phyloP scores from a whole-genome alignment of 2,113 vertebrate species.

The Dasyurus viverrinus region DNA sequence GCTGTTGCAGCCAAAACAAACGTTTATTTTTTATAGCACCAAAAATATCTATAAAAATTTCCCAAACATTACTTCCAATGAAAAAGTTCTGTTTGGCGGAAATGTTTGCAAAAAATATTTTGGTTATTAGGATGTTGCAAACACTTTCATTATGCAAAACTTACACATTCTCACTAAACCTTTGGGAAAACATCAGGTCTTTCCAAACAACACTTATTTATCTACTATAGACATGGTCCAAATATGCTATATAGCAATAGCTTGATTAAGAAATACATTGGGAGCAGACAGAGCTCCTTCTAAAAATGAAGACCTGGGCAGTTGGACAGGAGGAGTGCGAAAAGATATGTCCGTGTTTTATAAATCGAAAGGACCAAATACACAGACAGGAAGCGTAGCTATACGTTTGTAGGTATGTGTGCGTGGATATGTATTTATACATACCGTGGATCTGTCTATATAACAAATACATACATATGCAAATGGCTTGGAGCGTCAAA shows the following conservation, averaged over 20 bases:
- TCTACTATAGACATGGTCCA: not conserved
- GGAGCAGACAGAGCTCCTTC: not conserved
- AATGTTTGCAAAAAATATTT: constrained; percentile 6
- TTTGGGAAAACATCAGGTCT: not conserved
- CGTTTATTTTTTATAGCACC: not conserved
- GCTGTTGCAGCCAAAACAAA: not conserved
- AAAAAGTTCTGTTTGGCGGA: constrained; percentile 1
- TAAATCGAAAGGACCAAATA: not conserved
- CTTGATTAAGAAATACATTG: not conserved
- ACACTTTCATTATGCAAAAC: not conserved
- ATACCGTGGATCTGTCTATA: not conserved
- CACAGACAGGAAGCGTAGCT: not conserved
- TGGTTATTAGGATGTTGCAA: not conserved
- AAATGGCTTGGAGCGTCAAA: not conserved
- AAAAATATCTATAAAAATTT: constrained; percentile 7
- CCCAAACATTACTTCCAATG: not conserved
- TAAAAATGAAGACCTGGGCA: not conserved
- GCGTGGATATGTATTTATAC: not conserved
- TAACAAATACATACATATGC: not conserved
- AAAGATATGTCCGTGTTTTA: not conserved
- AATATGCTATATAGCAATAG: not conserved
- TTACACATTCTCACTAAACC: constrained; percentile 1
- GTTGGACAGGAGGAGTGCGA: not conserved
- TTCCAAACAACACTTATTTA: not conserved
- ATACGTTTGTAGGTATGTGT: not conserved